phyloP scores from a whole-genome alignment of 2,797 vertebrate species.

The Anas acuta region DNA sequence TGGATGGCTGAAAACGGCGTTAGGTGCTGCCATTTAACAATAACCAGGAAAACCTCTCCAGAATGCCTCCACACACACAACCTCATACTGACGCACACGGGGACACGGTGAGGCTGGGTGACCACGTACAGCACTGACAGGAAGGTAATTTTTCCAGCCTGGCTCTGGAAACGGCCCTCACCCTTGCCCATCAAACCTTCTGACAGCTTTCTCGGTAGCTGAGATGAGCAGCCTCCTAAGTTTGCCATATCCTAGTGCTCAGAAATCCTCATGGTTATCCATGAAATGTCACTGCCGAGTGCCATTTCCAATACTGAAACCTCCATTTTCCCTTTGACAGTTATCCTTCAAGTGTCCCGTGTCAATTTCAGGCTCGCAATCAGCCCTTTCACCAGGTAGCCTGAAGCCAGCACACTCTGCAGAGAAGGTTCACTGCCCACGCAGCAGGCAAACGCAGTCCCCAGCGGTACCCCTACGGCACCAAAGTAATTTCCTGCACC shows the following conservation, averaged over 20 bases:
- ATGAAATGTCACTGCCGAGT: neutral
- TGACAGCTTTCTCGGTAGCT: neutral
- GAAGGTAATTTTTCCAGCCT: neutral
- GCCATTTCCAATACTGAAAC: neutral
- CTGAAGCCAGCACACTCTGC: neutral
- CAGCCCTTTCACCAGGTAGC: neutral
- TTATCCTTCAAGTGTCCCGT: neutral
- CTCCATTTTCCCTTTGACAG: neutral
- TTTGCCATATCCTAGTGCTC: neutral
- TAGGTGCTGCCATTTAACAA: neutral
- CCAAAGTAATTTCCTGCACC: accelerated
- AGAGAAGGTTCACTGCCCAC: neutral
- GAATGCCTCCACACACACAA: neutral
- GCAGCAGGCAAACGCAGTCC: neutral
- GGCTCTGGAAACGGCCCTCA: neutral
- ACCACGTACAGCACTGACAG: neutral
- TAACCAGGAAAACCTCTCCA: neutral
- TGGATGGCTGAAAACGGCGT: neutral
- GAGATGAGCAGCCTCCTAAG: neutral
- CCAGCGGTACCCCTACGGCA: neutral
- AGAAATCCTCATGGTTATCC: neutral
- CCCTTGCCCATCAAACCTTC: neutral
- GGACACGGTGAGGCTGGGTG: neutral
- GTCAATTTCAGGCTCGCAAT: neutral
- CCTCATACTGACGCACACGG: neutral